Percentiles rank a stretch among this genome's conserved stretches.
phyloP scores from a whole-genome alignment of 30 jellyfish, hydroid and myxozoan genomes.

The Phacellophora camtschatica region DNA sequence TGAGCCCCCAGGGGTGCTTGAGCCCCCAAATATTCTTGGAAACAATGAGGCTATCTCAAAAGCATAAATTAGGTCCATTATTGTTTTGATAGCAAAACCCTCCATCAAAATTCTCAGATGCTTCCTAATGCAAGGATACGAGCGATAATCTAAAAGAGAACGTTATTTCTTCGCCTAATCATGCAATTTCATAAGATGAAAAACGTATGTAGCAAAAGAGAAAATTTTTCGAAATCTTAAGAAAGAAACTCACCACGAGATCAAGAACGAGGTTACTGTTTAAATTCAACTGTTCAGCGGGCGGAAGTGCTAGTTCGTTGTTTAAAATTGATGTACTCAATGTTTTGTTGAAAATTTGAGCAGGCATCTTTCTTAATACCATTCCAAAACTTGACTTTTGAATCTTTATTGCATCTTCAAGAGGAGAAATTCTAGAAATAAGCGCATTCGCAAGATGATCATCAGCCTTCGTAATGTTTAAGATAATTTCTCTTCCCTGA shows the following conservation, averaged over 20 bases:
- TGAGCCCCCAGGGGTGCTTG: background rate
- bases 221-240: background rate
- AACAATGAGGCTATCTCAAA: no score
- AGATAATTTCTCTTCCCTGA: slow-evolving; percentile 30
- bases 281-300: background rate
- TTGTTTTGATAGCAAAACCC: no score
- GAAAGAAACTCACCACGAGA: background rate
- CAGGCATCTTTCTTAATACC: background rate
- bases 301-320: slow-evolving; percentile 4
- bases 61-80: no score
- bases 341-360: background rate
- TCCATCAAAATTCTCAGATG: background rate
- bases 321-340: background rate
- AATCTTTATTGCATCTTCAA: background rate
- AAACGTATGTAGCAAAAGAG: background rate
- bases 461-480: background rate
- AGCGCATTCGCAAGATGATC: slow-evolving; percentile 5
- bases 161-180: no score
- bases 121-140: no score
- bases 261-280: background rate
- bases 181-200: no score
- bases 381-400: slow-evolving; percentile 5
- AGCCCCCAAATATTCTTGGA: no score
- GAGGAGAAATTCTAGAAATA: slow-evolving; percentile 38
- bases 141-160: no score